phyloP scores from a whole-genome alignment of 2,888 invertebrate genomes.

The Drosophila neoperkinsi region DNA sequence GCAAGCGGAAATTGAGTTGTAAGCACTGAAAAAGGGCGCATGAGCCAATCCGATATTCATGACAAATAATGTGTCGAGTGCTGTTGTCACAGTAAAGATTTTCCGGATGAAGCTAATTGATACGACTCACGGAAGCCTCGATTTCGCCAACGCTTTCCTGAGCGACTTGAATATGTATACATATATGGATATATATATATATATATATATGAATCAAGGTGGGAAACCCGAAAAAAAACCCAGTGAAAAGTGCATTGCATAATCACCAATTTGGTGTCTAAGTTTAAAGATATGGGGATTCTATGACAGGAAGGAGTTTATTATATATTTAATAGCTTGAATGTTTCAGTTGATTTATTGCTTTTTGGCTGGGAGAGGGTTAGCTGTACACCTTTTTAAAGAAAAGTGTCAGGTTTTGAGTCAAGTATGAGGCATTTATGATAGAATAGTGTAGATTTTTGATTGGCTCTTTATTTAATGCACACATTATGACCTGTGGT shows the following conservation, averaged over 20 bases:
- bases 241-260: background rate
- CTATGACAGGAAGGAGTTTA: background rate
- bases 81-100: background rate
- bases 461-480: background rate
- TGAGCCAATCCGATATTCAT: constrained; percentile 33
- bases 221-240: background rate
- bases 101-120: constrained; percentile 26
- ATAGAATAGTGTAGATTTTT: background rate
- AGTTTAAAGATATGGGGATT: accelerated
- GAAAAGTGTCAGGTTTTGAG: background rate
- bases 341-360: background rate
- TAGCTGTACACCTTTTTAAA: background rate
- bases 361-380: background rate
- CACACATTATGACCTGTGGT: background rate
- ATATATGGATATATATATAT: background rate
- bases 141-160: background rate
- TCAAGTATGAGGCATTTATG: background rate
- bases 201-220: background rate
- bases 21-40: constrained; percentile 14
- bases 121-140: background rate
- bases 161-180: background rate
- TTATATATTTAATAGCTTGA: background rate
- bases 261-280: background rate
- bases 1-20: constrained; percentile 65
- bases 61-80: background rate